These are phyloP conservation scores for Oscheius sp. DNA, from an alignment of 2,888 invertebrate genomes.

Conservation along the genomic window DNA sequence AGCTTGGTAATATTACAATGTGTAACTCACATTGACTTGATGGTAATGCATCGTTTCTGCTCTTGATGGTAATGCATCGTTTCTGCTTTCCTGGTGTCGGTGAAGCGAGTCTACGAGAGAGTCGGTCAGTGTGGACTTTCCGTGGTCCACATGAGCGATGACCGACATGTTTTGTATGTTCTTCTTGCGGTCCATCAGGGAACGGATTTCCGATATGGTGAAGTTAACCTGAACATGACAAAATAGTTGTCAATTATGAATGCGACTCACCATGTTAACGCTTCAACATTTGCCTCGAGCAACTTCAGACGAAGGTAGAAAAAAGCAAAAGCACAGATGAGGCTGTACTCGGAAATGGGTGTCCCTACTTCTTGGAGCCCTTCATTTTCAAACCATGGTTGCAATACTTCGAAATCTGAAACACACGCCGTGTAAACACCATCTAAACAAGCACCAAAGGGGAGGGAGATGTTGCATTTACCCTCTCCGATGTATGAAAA, in stretches of 20 bases:
- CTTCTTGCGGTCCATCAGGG: conserved; percentile 99
- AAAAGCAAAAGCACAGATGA: conserved; percentile 38
- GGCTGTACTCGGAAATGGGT: conserved; percentile 33
- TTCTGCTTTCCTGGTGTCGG: conserved; percentile 99
- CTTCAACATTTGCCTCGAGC: conserved; percentile 29
- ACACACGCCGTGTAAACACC: conserved; percentile 6
- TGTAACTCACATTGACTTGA: conserved; percentile 94
- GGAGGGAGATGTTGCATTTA: no score
- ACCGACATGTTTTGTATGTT: conserved; percentile 99
- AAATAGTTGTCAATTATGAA: background rate
- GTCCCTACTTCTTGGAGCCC: conserved; percentile 3
- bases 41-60: conserved; percentile 99
- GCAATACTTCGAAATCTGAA: background rate
- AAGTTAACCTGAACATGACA: conserved; percentile 91
- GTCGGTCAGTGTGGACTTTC: conserved; percentile 92
- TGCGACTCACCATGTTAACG: conserved; percentile 37
- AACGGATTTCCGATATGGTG: conserved; percentile 99
- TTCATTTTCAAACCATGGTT: background rate
- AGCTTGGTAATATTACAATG: conserved; percentile 35
- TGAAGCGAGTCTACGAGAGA: conserved; percentile 98
- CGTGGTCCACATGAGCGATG: conserved; percentile 99
- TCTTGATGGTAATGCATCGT: conserved; percentile 99
- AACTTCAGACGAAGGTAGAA: conserved; percentile 26
- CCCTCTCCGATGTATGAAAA: no score
- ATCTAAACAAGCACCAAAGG: background rate